Conservation (phyloP, 1,140 invertebrate species). For the Alviniconcha marisindica region DNA sequence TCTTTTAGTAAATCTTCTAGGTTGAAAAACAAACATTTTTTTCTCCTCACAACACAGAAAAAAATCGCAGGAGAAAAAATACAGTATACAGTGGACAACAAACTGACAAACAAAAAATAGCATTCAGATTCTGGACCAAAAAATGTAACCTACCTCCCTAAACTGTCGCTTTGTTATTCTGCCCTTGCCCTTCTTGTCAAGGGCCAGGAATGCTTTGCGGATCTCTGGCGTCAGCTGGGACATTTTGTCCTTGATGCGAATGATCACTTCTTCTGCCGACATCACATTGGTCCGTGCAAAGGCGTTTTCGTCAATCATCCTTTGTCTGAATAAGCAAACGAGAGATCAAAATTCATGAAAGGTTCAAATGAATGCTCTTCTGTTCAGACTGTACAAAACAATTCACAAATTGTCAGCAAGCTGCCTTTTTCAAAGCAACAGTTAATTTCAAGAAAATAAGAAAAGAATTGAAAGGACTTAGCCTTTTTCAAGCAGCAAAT, state of each 20-base stretch:
- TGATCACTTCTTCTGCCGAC: constrained; percentile 69
- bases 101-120: too few species aligned
- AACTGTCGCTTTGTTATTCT: constrained; percentile 69
- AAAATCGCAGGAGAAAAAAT: background rate
- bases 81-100: background rate
- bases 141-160: too few species aligned
- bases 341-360: background rate
- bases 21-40: too few species aligned
- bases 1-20: too few species aligned
- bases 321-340: constrained; percentile 51
- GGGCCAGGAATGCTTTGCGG: constrained; percentile 64
- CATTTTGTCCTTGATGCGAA: constrained; percentile 68
- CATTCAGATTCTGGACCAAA: too few species aligned
- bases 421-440: too few species aligned
- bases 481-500: too few species aligned
- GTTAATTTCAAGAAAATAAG: too few species aligned
- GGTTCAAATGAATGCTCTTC: background rate
- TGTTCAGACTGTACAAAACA: background rate
- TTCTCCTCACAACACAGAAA: too few species aligned
- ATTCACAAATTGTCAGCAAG: background rate
- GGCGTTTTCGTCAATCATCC: constrained; percentile 46
- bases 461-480: too few species aligned
- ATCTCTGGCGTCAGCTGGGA: constrained; percentile 62
- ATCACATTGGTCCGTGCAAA: constrained; percentile 59
- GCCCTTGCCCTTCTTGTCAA: constrained; percentile 65